Base-by-base conservation (phyloP, 2,888 invertebrate species). In the Parochlus steinenii region DNA sequence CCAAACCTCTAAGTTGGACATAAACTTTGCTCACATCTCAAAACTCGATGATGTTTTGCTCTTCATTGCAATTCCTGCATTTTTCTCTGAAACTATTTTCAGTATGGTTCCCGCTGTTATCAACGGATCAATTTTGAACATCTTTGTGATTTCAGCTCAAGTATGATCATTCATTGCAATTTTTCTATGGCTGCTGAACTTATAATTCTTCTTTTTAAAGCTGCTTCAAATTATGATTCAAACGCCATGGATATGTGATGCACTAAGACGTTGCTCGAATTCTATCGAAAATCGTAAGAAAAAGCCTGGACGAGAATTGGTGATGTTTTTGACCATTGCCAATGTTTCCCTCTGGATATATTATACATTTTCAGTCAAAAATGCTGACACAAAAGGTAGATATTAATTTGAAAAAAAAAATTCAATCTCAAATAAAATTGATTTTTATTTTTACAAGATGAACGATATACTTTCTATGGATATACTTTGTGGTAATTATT, bases 331-430 rank as follows among this genome's bases (percentile, higher is more conserved):
- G 25, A 64, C 80, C 15, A 74, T 81, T 38, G 64, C 71, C 44
- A 83, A 83, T 53, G 71, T 81, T 6, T 74, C 75, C 28, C 66
- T 79, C 63, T 82, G 81, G 80, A 65, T 79, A 35, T 68, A 73
- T 46, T 70, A 76, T 50, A 78, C 79, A 1, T 79, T 81, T 58
- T 64, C 65, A 2, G 63, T 62, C 47, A 65, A 65, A 43, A 62
- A 63, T 1, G 63, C 62, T 0, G 64, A 64, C 18, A 62, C 60
- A 61, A 63, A 41, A 32, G 40, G 42, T 44, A 23, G 19, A 22
- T 11, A 6, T 14, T 27, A 6, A 16, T 7, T 24, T n/a, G 10
- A 3, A 6, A 17, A 17, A 27, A 16, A n/a, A 17, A 14, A 12
- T 18, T 26, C 15, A 8, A 11, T 14, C 24, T 22, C 4, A 5